Conservation (phyloP, 2,888 invertebrate species). For the Endomychus coccineus region DNA sequence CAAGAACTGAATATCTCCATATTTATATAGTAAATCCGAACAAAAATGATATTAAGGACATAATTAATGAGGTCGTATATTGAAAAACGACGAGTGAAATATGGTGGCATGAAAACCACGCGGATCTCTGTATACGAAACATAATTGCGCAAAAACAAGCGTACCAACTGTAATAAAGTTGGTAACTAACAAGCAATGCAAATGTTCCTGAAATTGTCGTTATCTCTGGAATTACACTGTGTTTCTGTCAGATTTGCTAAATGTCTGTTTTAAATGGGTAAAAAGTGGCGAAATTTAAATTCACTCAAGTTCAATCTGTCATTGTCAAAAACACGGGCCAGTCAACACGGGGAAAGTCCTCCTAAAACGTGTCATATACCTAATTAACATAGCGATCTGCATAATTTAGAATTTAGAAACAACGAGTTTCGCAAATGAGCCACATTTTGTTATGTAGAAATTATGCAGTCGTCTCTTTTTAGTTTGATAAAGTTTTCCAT, state of each 20-base stretch:
- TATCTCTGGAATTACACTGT: constrained; percentile 20
- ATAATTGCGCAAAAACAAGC: constrained; percentile 17
- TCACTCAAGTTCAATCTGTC: constrained; percentile 30
- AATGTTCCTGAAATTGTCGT: constrained; percentile 15
- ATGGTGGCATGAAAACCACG: no score
- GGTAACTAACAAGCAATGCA: constrained; percentile 11
- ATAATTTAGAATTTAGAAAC: constrained; percentile 27
- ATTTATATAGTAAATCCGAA: no score
- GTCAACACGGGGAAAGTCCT: constrained; percentile 29
- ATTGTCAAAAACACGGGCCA: constrained; percentile 29
- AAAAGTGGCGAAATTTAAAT: constrained; percentile 28
- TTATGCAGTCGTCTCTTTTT: no score
- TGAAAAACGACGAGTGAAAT: no score
- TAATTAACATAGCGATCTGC: constrained; percentile 38
- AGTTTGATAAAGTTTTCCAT: no score
- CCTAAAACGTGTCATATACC: constrained; percentile 34
- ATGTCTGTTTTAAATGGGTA: constrained; percentile 29
- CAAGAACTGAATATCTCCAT: no score
- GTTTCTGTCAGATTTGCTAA: constrained; percentile 32
- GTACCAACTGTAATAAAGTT: constrained; percentile 14
- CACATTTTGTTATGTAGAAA: constrained; percentile 9
- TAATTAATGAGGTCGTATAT: no score
- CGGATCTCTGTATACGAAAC: constrained; percentile 5
- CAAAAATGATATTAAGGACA: no score
- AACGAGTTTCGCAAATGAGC: constrained; percentile 7